Percentiles rank a stretch among this genome's conserved stretches.
phyloP scores from a whole-genome alignment of 1,140 invertebrate species.

The Drosophila sturtevanti region DNA sequence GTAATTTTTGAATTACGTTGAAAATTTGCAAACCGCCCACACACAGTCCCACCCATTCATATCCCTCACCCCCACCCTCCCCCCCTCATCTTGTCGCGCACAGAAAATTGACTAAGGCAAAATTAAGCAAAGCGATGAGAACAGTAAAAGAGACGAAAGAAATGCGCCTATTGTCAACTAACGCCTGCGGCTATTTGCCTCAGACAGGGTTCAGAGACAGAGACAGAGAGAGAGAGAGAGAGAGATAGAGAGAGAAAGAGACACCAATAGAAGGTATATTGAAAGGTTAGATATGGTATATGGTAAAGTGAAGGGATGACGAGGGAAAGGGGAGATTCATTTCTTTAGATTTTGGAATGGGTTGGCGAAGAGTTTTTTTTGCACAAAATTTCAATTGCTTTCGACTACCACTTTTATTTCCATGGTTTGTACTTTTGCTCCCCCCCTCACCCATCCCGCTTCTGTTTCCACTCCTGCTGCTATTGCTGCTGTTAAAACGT shows the following conservation, averaged over 20 bases:
- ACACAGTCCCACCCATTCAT: conserved; percentile 22
- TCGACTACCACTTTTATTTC: conserved; percentile 7
- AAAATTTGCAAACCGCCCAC: conserved; percentile 55
- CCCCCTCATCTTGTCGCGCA: not conserved
- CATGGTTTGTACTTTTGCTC: too few species aligned
- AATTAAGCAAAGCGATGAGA: conserved; percentile 16
- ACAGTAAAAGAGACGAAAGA: conserved; percentile 14
- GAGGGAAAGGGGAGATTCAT: not conserved
- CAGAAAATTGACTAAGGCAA: conserved; percentile 5
- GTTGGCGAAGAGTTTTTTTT: conserved; percentile 7
- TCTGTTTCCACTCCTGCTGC: not conserved
- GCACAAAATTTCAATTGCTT: conserved; percentile 67
- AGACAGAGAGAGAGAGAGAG: too few species aligned
- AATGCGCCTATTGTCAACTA: conserved; percentile 68
- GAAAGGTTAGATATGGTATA: not conserved
- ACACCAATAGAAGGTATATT: not conserved
- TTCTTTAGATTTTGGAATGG: not conserved
- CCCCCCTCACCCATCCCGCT: too few species aligned
- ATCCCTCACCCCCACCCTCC: too few species aligned
- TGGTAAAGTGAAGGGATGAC: not conserved
- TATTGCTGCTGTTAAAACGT: conserved; percentile 67
- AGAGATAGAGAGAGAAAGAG: too few species aligned
- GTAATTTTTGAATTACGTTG: conserved; percentile 78
- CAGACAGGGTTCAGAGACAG: conserved; percentile 15
- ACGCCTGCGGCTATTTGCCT: conserved; percentile 61